Evolutionary conservation across 2,113 vertebrate genomes (phyloP).

Genomic region (Antidorcas marsupialis): DNA sequence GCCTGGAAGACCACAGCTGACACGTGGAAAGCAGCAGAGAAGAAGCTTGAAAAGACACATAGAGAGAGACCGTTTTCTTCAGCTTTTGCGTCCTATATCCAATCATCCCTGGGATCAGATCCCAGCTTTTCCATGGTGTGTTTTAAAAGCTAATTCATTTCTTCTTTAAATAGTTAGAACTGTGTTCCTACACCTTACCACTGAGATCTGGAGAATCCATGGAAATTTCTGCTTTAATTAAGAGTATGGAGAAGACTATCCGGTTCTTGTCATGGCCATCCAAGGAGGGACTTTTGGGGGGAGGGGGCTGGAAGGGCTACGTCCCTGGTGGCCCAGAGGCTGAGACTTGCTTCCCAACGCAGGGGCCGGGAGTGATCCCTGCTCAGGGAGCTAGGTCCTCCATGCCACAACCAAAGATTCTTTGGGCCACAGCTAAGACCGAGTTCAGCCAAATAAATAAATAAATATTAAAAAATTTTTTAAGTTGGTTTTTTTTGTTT

Average conservation of each 20-base stretch:
- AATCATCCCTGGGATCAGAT: neutral
- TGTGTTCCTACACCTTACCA: neutral
- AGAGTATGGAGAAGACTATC: neutral
- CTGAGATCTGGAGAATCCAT: neutral
- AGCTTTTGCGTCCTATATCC: neutral
- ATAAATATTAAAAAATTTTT: neutral
- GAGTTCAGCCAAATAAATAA: neutral
- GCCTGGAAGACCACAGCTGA: neutral
- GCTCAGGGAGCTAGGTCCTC: neutral
- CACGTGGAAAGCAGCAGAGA: neutral
- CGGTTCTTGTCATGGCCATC: neutral
- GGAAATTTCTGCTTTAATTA: neutral
- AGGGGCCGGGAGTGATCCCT: neutral
- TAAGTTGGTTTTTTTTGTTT: neutral
- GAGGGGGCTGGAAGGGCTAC: neutral
- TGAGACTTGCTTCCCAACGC: neutral
- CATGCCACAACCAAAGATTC: neutral
- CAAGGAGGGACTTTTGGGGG: neutral
- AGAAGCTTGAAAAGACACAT: neutral
- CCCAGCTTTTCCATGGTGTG: neutral
- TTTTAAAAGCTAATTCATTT: neutral
- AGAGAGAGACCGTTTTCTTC: neutral
- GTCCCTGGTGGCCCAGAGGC: neutral
- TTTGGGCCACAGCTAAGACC: rapidly evolving
- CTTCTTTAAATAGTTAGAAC: neutral